These are phyloP conservation scores for Phrynocephalus vlangalii DNA, from an alignment of 2,797 vertebrate genomes.

Conservation along the genomic window DNA sequence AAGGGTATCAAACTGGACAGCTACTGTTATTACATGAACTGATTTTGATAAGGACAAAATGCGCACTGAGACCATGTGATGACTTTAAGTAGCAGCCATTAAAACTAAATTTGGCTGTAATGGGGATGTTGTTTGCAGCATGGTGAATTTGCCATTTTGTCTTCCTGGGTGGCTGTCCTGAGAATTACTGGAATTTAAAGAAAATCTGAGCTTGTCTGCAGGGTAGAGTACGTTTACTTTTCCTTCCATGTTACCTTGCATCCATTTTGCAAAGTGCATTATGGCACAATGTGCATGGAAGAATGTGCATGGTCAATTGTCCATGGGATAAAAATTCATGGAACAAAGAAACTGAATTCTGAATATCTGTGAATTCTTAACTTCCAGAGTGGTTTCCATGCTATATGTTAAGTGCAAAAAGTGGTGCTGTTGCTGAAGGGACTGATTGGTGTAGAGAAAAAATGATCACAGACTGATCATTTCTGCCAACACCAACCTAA, in stretches of 20 bases:
- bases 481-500: background rate
- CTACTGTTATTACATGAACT: slow-evolving; percentile 34
- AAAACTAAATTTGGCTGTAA: slow-evolving; percentile 56
- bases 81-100: slow-evolving; percentile 34
- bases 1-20: slow-evolving; percentile 66
- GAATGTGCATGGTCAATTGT: no score
- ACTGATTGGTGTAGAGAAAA: background rate
- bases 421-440: background rate
- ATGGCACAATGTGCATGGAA: no score
- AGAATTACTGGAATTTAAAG: slow-evolving; percentile 12
- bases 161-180: slow-evolving; percentile 25
- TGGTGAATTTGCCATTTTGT: slow-evolving; percentile 58
- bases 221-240: no score
- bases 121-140: slow-evolving; percentile 48
- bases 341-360: background rate
- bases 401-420: background rate
- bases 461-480: background rate
- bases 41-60: slow-evolving; percentile 65
- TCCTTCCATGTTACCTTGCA: no score
- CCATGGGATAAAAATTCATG: no score
- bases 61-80: slow-evolving; percentile 63
- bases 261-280: no score
- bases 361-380: background rate
- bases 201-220: no score
- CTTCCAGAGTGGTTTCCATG: background rate